phyloP scores from a whole-genome alignment of 1,140 invertebrate species.

The silkworm (Bombyx mori) region DNA sequence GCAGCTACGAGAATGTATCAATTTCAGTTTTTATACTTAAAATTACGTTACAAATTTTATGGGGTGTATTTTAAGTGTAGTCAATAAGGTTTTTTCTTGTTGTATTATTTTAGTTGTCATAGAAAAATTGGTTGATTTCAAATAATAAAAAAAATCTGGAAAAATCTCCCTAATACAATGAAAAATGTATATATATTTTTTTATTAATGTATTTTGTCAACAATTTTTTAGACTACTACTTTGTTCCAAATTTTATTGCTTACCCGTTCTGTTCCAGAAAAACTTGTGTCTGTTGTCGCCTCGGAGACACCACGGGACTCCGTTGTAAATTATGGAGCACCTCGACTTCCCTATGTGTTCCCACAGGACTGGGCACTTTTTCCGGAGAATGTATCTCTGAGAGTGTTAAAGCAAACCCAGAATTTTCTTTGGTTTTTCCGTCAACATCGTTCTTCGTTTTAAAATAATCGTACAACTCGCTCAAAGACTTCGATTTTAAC shows the following conservation, averaged over 20 bases:
- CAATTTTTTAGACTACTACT: too few relatives aligned
- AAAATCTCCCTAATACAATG: too few relatives aligned
- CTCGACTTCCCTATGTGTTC: slow-evolving; percentile 74
- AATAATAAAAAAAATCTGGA: too few relatives aligned
- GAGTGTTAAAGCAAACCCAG: slow-evolving; percentile 51
- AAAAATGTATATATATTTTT: too few relatives aligned
- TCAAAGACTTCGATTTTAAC: slow-evolving; percentile 66
- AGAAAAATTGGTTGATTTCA: too few relatives aligned
- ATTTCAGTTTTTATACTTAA: too few relatives aligned
- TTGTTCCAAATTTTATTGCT: slow-evolving; percentile 9
- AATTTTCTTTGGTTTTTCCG: slow-evolving; percentile 28
- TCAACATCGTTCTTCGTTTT: slow-evolving; percentile 51
- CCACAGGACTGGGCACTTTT: slow-evolving; percentile 58
- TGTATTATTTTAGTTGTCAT: too few relatives aligned
- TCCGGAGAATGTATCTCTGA: slow-evolving; percentile 58
- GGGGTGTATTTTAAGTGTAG: too few relatives aligned
- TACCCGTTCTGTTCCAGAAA: slow-evolving; percentile 52
- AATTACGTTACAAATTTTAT: too few relatives aligned
- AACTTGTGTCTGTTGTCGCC: slow-evolving; percentile 44
- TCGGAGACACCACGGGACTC: slow-evolving; percentile 63
- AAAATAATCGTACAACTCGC: slow-evolving; percentile 65
- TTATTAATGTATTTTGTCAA: too few relatives aligned
- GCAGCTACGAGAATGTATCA: too few relatives aligned
- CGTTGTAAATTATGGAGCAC: slow-evolving; percentile 75
- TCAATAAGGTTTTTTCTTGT: too few relatives aligned